Evolutionary conservation across 2,888 invertebrate genomes (phyloP), one percentile per base, ranked within the genome.

Genomic region (Euclidia mi): DNA sequence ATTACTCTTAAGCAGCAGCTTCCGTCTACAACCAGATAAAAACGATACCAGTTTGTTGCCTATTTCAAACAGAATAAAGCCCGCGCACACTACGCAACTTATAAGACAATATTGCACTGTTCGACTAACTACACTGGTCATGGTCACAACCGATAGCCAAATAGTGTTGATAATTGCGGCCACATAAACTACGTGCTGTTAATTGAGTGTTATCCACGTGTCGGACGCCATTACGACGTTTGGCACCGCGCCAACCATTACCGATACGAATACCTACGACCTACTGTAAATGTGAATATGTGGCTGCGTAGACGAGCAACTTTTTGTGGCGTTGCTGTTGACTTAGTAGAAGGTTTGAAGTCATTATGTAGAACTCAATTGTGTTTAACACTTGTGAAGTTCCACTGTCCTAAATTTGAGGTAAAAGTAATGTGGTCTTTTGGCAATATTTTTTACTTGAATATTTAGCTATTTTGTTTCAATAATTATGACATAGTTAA

Each of bases 231-330:
- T 29, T 18, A 41, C 49, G 41, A 56, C 56, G 74, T 73, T 79
- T 79, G 79, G 82, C 82, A 75, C 34, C 68, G 56, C 71, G 56
- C 57, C 62, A 66, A 57, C 49, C 42, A 56, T 49, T 49, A 49
- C 56, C 28, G 12, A 28, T 44, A 56, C 38, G 11, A 11, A 31
- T 48, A 32, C 31, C 20, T 42, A 48, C 44, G 10, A 35, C n/a
- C 55, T 55, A 47, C 61, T 68, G 62, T 65, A 63, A 63, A 55
- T 60, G 59, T 56, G 65, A 34, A 40, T 44, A 31, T 29, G 0
- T 9, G 7, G 1, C 3, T 11, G 10, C 1, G 6, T 32, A 48
- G 6, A 55, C 48, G n/a, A 6, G 43, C 31, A 9, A 44, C 43
- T 38, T 48, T 37, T 37, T 47, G 46, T 42, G 14, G 15, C 15